A percentile compares a stretch with the other conserved stretches of the same genome.
phyloP scores from a whole-genome alignment of 2,888 invertebrate genomes.

The Metellina segmentata region DNA sequence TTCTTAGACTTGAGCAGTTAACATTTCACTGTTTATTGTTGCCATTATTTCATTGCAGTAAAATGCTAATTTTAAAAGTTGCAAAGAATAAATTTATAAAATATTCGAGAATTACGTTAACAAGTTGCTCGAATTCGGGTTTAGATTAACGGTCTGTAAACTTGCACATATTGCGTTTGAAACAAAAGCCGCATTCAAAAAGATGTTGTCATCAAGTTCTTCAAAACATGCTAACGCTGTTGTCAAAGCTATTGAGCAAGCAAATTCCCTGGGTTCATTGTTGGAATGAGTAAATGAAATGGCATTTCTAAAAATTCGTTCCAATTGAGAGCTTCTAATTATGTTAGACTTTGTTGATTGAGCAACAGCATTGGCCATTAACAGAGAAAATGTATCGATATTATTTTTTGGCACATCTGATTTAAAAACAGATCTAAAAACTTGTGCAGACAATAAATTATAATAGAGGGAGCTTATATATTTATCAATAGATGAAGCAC shows the following conservation, averaged over 20 bases:
- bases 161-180: constrained; percentile 15
- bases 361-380: constrained; percentile 18
- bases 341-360: constrained; percentile 22
- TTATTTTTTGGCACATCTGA: not conserved
- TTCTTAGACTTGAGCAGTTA: too few species aligned
- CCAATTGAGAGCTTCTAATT: not conserved
- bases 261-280: constrained; percentile 18
- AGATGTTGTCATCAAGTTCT: not conserved
- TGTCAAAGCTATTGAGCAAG: constrained; percentile 47
- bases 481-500: constrained; percentile 12
- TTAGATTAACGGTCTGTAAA: constrained; percentile 9
- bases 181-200: constrained; percentile 10
- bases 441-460: constrained; percentile 21
- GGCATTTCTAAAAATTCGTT: constrained; percentile 30
- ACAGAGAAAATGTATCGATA: not conserved
- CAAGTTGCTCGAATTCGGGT: not conserved
- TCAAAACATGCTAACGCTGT: constrained; percentile 45
- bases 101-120: too few species aligned
- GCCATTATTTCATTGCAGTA: too few species aligned
- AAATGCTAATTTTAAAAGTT: too few species aligned
- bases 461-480: constrained; percentile 33
- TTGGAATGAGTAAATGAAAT: constrained; percentile 23
- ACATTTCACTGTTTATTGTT: too few species aligned
- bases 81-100: not conserved
- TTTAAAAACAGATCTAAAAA: constrained; percentile 39